Base-by-base conservation (phyloP, 30 jellyfish, hydroid and myxozoan genomes). In the Hydra vulgaris region DNA sequence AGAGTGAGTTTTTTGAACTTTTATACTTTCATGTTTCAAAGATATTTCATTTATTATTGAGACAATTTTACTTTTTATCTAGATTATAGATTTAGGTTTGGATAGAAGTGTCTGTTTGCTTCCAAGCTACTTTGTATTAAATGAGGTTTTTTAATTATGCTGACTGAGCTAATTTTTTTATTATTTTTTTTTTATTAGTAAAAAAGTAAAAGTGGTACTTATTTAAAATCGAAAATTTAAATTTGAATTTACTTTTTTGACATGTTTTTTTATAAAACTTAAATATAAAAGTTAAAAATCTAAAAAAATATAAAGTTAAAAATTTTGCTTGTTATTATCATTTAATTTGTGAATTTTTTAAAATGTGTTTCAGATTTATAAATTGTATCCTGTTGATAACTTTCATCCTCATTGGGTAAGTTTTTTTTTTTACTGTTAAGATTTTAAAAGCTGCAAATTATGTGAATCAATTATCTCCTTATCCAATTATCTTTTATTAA, bases 381-480 rank as follows among this genome's bases (percentile, higher is more conserved):
- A 92, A 73, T 94, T 92, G 20, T 92, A 92, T 77, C 96, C 99
- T 0, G 95, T 92, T 21, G 95, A 87, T 22, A 82, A 84, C 69
- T 92, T 92, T 55, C 91, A 84, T 54, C 99, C 99, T 18, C 99
- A 92, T 72, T 92, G 99, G 99, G 99, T 92, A 71, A 1, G 98
- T 54, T 0, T n/a, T 0, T 1, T 18, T 55, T 17, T 22, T 18
- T n/a, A 16, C 61, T 40, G 61, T 3, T 40, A n/a, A n/a, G n/a
- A n/a, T n/a, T n/a, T n/a, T n/a, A n/a, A n/a, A n/a, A n/a, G n/a
- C n/a, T n/a, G n/a, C n/a, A n/a, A n/a, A n/a, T n/a, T n/a, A n/a
- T n/a, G n/a, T n/a, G n/a, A n/a, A n/a, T n/a, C n/a, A n/a, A n/a
- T 40, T 5, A 40, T 40, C 61, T 40, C 61, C 61, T 40, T 40